Conservation (phyloP, 2,888 invertebrate species). For the Synanthedon andrenaeformis region DNA sequence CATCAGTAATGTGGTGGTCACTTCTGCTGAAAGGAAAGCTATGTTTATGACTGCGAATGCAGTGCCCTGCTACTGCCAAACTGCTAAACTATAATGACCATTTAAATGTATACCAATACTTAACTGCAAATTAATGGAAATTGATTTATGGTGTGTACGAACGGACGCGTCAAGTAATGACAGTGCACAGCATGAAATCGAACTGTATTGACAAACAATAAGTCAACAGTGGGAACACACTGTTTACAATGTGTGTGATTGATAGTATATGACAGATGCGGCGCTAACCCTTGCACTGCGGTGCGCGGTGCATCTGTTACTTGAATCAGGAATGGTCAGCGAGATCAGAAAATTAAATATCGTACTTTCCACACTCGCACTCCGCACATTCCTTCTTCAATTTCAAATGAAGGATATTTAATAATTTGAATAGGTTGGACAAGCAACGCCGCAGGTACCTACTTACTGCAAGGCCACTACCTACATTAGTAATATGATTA, state of each 20-base stretch:
- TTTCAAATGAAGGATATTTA: background rate
- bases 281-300: constrained; percentile 47
- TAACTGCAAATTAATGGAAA: constrained; percentile 6
- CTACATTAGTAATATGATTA: no score
- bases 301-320: constrained; percentile 47
- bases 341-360: constrained; percentile 13
- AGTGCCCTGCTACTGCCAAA: no score
- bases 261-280: constrained; percentile 60
- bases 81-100: no score
- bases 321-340: constrained; percentile 31
- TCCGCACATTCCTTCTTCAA: constrained; percentile 21
- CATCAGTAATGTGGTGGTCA: no score
- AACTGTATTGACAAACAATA: constrained; percentile 42
- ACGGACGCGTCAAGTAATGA: constrained; percentile 18
- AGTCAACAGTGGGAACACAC: constrained; percentile 48
- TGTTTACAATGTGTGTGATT: constrained; percentile 55
- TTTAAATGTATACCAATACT: no score
- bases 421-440: no score
- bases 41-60: no score
- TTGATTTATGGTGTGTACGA: constrained; percentile 3
- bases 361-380: constrained; percentile 15
- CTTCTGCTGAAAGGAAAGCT: no score
- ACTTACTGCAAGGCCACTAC: no score
- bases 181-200: constrained; percentile 38
- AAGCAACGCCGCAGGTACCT: no score